Evolutionary conservation across 1,140 invertebrate genomes (phyloP), one percentile per base, ranked within the genome.

Genomic region (Zophobas atratus): DNA sequence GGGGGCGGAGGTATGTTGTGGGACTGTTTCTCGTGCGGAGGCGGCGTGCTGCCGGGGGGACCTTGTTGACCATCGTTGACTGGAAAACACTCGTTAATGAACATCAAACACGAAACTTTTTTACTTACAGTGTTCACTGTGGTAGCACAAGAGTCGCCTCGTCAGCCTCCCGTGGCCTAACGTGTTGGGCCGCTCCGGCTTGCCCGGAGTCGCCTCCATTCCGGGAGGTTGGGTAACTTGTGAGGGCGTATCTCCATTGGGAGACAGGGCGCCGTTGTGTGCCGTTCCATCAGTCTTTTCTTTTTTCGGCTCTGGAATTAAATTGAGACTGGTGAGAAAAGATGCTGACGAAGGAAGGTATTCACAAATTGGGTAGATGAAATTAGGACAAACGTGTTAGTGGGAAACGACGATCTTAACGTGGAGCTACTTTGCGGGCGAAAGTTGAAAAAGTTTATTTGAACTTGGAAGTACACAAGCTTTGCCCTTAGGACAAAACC

Each of bases 241-340:
- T 43, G 80, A 76, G 75, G 88, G 88, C 77, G 87, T 87, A 71
- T 91, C 90, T 81, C 87, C 88, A 84, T 88, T 90, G 77, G 90
- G 88, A 83, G 90, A 91, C 84, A 91, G 85, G 81, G 89, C 88
- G 84, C 91, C 91, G 88, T 92, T 92, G 84, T 87, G 87, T 85
- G 84, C 88, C 88, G 89, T 91, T 89, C 92, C 92, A 89, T 95
- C 94, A 92, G 92, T 92, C 91, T 95, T 95, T 88, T 96, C 94
- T 92, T 95, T 95, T 90, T 94, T 94, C 91, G 93, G 93, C 90
- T 95, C 94, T 96, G 92, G 82, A 80, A 81, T 81, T 33, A 72
- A 76, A 49, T 20, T 20, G 20, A 20, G 20, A 20, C 20, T 20
- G 20, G 20, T 20, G 20, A 20, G 20, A 20, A 20, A 20, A 20